phyloP scores from a whole-genome alignment of 2,888 invertebrate species.

The Capitulum mitella region DNA sequence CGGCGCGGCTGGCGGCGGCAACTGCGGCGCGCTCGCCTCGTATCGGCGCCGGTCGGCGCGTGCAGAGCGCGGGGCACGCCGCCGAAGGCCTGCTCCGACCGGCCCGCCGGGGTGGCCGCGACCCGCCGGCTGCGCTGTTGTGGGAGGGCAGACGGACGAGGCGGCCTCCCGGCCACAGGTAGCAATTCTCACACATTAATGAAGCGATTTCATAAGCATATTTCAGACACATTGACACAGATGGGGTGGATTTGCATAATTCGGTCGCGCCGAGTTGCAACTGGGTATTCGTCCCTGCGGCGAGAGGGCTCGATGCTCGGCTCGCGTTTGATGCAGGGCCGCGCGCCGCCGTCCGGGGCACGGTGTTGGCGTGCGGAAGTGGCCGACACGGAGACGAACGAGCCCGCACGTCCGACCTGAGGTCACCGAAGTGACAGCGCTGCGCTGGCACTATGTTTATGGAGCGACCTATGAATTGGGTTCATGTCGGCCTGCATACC shows the following conservation, averaged over 20 bases:
- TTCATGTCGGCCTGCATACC: no score
- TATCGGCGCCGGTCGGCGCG: neutral
- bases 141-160: neutral
- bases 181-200: neutral
- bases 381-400: no score
- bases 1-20: neutral
- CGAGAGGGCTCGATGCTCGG: no score
- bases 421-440: no score
- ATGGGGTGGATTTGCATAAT: neutral
- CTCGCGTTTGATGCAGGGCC: no score
- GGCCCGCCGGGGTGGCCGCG: neutral
- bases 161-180: neutral
- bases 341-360: no score
- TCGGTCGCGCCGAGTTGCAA: neutral
- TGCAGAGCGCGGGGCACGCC: neutral
- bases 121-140: neutral
- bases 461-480: no score
- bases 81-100: neutral
- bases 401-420: no score
- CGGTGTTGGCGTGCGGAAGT: no score
- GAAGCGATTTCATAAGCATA: conserved; percentile 11
- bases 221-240: neutral
- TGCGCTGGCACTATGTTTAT: no score
- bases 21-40: neutral
- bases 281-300: neutral